Conservation (phyloP, 1,140 invertebrate genomes). For the Musca domestica region DNA sequence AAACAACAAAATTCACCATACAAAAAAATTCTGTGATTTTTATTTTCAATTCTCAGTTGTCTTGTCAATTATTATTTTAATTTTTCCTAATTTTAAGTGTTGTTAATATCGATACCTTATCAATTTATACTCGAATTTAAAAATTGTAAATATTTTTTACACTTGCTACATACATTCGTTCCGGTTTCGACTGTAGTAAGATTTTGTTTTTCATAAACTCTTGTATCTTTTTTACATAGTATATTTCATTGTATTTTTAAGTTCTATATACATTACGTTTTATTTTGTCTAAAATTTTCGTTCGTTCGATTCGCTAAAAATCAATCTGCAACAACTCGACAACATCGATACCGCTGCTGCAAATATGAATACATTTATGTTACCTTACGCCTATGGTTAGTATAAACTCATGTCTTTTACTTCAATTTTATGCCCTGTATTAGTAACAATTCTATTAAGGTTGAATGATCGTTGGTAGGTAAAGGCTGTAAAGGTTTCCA, state of each 20-base stretch:
- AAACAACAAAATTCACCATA: conserved; percentile 1
- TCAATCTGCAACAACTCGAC: background rate
- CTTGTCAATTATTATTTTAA: background rate
- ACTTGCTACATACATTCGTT: background rate
- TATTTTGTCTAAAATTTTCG: background rate
- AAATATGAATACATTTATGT: conserved; percentile 50
- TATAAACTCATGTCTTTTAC: conserved; percentile 26
- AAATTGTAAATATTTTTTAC: conserved; percentile 12
- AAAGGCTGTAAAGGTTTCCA: too few relatives aligned
- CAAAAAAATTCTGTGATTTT: conserved; percentile 19
- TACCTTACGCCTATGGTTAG: conserved; percentile 48
- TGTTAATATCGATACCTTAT: background rate
- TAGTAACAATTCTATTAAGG: too few relatives aligned
- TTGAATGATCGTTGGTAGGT: too few relatives aligned
- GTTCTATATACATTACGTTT: background rate
- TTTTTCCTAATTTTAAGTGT: conserved; percentile 2
- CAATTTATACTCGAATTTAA: background rate
- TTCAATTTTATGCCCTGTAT: too few relatives aligned
- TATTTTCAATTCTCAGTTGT: background rate
- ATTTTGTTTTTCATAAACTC: background rate
- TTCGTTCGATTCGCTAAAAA: background rate
- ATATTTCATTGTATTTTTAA: background rate
- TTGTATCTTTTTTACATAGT: background rate
- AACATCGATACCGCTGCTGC: conserved; percentile 41
- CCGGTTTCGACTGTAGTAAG: background rate